Evolutionary conservation across 64 coral and sea anemone genomes (phyloP).

Genomic region (Dendronephthya gigantea): DNA sequence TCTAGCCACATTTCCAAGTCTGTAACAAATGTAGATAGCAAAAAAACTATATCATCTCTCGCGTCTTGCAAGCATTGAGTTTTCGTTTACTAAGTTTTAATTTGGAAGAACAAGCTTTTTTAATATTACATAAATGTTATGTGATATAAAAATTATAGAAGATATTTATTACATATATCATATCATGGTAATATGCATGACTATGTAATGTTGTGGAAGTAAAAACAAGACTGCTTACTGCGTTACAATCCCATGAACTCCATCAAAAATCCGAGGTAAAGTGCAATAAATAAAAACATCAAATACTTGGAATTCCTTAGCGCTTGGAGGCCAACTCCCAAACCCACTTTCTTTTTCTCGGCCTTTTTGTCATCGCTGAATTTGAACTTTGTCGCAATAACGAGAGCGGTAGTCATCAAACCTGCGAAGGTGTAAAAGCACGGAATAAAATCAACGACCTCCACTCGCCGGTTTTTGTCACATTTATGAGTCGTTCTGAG

Average conservation of each 20-base stretch:
- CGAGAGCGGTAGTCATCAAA: constrained; percentile 67
- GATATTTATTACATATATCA: too few relatives aligned
- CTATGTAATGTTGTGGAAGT: too few relatives aligned
- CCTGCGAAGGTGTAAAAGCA: constrained; percentile 96
- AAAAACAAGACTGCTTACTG: constrained; percentile 93
- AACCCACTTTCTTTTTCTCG: constrained; percentile 45
- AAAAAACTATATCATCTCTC: too few relatives aligned
- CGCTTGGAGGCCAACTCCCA: constrained; percentile 71
- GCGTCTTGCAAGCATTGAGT: too few relatives aligned
- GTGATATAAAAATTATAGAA: too few relatives aligned
- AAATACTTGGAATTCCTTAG: constrained; percentile 87
- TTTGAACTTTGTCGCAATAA: constrained; percentile 69
- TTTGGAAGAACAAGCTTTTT: too few relatives aligned
- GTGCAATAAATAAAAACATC: constrained; percentile 93
- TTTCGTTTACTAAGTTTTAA: too few relatives aligned
- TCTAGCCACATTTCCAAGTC: too few relatives aligned
- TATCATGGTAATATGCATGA: too few relatives aligned
- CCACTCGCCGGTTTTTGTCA: constrained; percentile 65
- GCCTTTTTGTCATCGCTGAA: constrained; percentile 65
- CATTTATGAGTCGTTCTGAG: constrained; percentile 81
- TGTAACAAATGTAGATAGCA: too few relatives aligned
- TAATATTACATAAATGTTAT: too few relatives aligned
- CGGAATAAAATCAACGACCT: constrained; percentile 91
- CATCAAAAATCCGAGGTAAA: constrained; percentile 94
- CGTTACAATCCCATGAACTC: constrained; percentile 97